Percentiles rank a stretch among this genome's conserved stretches.
These are phyloP conservation scores for Amphiduros pacificus DNA, from an alignment of 2,888 invertebrate genomes.

Conservation along the genomic window DNA sequence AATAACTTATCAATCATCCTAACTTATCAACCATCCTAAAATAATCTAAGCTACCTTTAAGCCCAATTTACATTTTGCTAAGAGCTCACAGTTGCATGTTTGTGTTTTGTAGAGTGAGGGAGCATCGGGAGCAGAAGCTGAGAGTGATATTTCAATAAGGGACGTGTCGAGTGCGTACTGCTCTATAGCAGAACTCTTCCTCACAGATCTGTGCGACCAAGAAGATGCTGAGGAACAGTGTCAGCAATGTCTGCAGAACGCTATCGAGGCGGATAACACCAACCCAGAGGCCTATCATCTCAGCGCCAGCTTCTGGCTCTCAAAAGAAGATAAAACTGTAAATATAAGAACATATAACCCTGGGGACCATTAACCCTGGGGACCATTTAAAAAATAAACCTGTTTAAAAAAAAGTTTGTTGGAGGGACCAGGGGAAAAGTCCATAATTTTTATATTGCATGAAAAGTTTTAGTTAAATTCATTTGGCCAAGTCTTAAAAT, in stretches of 20 bases:
- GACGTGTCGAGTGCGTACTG: conserved; percentile 60
- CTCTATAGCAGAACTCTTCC: conserved; percentile 60
- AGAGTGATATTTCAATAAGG: conserved; percentile 32
- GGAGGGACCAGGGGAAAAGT: no score
- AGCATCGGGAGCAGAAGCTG: conserved; percentile 19
- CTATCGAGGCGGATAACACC: conserved; percentile 50
- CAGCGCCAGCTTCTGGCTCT: conserved; percentile 55
- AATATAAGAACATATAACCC: not conserved
- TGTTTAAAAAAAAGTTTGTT: no score
- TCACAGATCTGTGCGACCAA: conserved; percentile 60
- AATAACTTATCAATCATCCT: no score
- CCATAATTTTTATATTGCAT: no score
- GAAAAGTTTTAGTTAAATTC: no score
- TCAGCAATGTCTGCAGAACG: conserved; percentile 51
- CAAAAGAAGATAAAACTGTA: conserved; percentile 55
- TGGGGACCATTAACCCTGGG: not conserved
- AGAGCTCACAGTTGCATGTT: no score
- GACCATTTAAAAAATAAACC: no score
- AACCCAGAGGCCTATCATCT: conserved; percentile 61
- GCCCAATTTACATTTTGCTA: no score
- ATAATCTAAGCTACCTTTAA: no score
- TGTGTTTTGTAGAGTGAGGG: not conserved
- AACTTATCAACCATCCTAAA: no score
- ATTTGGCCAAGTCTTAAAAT: no score
- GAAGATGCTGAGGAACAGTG: conserved; percentile 59